Conservation (phyloP, 2,797 vertebrate genomes). For the Telmatherina bonti region DNA sequence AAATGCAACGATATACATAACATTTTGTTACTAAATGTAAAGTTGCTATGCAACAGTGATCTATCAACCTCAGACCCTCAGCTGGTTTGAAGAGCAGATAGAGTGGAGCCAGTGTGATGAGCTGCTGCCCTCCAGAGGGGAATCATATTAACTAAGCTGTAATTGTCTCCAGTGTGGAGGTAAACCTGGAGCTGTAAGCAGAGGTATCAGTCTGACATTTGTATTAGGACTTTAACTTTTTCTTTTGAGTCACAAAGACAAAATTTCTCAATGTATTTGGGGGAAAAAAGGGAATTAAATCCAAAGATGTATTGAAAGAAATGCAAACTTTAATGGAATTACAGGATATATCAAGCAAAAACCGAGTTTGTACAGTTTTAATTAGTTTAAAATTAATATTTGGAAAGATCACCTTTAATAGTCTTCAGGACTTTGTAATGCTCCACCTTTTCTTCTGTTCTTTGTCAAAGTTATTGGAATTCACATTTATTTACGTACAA, state of each 20-base stretch:
- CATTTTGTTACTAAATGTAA: not conserved
- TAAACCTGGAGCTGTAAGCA: not conserved
- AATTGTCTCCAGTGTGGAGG: not conserved
- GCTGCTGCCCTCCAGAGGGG: conserved; percentile 66
- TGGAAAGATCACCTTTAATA: not conserved
- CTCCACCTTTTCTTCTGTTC: too few species aligned
- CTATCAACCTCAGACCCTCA: not conserved
- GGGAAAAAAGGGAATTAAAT: too few species aligned
- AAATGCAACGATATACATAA: not conserved
- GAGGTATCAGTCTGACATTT: not conserved
- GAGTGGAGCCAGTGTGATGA: conserved; percentile 10
- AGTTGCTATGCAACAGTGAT: conserved; percentile 1
- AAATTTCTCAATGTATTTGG: too few species aligned
- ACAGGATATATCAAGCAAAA: too few species aligned
- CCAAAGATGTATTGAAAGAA: too few species aligned
- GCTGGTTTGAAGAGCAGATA: not conserved
- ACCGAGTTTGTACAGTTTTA: too few species aligned
- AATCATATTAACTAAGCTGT: not conserved
- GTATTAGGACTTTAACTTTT: not conserved
- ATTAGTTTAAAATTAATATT: not conserved
- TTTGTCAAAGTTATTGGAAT: too few species aligned
- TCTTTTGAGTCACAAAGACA: too few species aligned
- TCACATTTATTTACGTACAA: too few species aligned
- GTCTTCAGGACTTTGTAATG: too few species aligned
- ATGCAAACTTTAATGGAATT: too few species aligned